Conservation (phyloP, 2,888 invertebrate genomes). For the Chironomus tentans region DNA sequence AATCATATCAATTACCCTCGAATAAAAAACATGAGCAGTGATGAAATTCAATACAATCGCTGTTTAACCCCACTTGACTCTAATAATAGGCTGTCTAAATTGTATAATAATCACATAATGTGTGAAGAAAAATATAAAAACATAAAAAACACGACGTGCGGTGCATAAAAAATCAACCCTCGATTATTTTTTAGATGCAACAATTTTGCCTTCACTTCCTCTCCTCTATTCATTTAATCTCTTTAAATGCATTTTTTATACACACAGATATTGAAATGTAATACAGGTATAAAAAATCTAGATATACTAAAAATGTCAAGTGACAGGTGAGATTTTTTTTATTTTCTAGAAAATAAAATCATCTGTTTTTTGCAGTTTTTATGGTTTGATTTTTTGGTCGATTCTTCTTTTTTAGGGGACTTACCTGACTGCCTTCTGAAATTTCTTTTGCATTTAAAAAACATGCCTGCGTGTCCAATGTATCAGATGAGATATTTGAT, state of each 20-base stretch:
- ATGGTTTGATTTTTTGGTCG: background rate
- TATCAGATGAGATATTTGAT: background rate
- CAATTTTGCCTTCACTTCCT: background rate
- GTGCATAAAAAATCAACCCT: slow-evolving; percentile 15
- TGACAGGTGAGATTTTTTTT: slow-evolving; percentile 9
- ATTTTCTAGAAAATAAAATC: background rate
- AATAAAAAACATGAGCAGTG: background rate
- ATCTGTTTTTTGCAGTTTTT: too few species aligned
- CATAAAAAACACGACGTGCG: background rate
- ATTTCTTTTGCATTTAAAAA: too few species aligned
- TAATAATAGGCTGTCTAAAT: background rate
- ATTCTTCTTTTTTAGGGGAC: background rate
- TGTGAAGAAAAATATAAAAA: slow-evolving; percentile 1
- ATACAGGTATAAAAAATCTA: slow-evolving; percentile 2
- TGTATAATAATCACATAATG: slow-evolving; percentile 19
- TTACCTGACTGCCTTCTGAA: background rate
- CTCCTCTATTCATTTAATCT: background rate
- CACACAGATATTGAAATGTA: background rate
- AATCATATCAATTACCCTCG: slow-evolving; percentile 11
- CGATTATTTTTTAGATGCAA: slow-evolving; percentile 7
- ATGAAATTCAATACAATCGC: slow-evolving; percentile 9
- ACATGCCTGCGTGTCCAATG: too few species aligned
- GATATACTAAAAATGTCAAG: background rate
- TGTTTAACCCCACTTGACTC: slow-evolving; percentile 20
- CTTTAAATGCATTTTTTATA: background rate